Evolutionary conservation across 1,140 invertebrate species (phyloP), one percentile per base, ranked within the genome.

Genomic region (Drosophila ironensis): DNA sequence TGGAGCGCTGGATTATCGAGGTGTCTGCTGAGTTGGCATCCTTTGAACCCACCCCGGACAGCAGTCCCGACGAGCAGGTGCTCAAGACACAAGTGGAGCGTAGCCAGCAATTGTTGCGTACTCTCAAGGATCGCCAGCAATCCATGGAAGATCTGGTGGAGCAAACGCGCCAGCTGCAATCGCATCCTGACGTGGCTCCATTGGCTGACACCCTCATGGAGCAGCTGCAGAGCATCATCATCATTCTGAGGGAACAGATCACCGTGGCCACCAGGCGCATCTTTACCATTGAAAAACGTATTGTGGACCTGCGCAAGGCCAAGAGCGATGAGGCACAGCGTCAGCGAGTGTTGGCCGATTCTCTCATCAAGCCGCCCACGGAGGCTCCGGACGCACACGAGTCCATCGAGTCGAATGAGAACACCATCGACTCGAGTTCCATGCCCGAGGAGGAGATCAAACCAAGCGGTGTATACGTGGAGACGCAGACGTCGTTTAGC

Each of bases 1-100:
- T 94, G 0, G 93, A 94, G 69, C 75, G 88, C 28, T 94, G 94
- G 94, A 87, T 94, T 11, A 81, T 90, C 80, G 89, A 59, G 80
- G 90, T 88, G 4, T 73, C 81, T 11, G 68, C 67, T 0, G 81
- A 89, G 40, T 30, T 87, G 14, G 82, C 84, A 9, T 72, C 71
- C 5, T 77, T 86, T 2, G 87, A 89, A 45, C 50, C 80, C n/a
- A 89, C 76, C 0, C 11, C 72, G 2, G 73, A 87, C 3, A 84
- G 77, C 45, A 87, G 56, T 24, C 72, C 35, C 16, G 86, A 89
- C 50, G 88, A 89, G 35, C 68, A 78, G 14, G 68, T 84, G 24
- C 54, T 89, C 0, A 88, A 88, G 44, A 44, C 66, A 1, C 81
- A 89, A 20, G 74, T 90, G 14, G 81, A 88, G 40, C 68, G 71